These are phyloP conservation scores for Axea sp. DNA, from an alignment of 2,888 invertebrate species.

Conservation along the genomic window DNA sequence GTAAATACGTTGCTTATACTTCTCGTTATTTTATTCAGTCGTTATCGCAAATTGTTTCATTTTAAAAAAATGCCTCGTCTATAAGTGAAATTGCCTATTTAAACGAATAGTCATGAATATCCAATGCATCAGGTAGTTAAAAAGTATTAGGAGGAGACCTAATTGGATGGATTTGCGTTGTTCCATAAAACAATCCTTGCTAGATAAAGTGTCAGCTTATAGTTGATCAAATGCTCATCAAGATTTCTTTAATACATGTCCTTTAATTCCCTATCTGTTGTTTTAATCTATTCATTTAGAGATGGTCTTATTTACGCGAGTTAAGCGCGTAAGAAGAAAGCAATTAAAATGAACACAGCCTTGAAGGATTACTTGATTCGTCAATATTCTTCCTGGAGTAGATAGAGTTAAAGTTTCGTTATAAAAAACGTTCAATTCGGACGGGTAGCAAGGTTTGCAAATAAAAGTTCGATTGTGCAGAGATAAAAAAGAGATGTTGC, in stretches of 20 bases:
- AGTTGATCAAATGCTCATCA: neutral
- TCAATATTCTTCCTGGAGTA: neutral
- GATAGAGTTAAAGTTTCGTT: neutral
- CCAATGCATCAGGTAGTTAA: constrained; percentile 6
- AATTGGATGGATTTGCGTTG: constrained; percentile 16
- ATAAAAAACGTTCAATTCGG: constrained; percentile 64
- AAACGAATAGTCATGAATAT: constrained; percentile 5
- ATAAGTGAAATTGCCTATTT: neutral
- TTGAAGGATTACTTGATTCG: constrained; percentile 6
- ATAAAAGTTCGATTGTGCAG: constrained; percentile 17
- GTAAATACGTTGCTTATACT: constrained; percentile 10
- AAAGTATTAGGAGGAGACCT: constrained; percentile 19
- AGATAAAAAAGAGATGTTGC: constrained; percentile 11
- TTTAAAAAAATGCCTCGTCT: constrained; percentile 3
- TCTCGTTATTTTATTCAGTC: constrained; percentile 25
- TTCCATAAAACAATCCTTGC: neutral
- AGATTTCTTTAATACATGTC: constrained; percentile 5
- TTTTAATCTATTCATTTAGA: neutral
- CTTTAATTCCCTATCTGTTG: constrained; percentile 5
- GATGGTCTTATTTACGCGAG: constrained; percentile 1
- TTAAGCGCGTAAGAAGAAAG: neutral
- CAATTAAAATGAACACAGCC: constrained; percentile 8
- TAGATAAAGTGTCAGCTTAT: neutral
- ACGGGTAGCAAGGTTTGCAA: constrained; percentile 68
- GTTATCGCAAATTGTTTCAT: constrained; percentile 6